Evolutionary conservation across 1,140 invertebrate species (phyloP).

Genomic region (Ericerus pela): DNA sequence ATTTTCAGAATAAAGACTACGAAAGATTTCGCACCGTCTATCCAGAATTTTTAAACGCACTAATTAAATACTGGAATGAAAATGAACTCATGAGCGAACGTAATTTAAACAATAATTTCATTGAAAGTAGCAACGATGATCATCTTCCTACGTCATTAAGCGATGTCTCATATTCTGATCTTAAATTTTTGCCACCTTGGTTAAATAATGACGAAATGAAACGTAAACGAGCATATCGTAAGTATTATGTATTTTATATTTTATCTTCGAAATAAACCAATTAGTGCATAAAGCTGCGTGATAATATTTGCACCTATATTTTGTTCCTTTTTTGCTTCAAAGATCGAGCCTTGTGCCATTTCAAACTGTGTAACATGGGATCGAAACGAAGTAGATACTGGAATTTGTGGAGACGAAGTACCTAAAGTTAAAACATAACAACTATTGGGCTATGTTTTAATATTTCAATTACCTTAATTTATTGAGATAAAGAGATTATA

Average conservation of each 20-base stretch:
- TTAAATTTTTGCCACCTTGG: not conserved
- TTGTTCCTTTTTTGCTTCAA: constrained; percentile 15
- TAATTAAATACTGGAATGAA: not conserved
- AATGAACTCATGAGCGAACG: not conserved
- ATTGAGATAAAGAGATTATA: too few species aligned
- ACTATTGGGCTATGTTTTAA: too few species aligned
- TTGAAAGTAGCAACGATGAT: too few species aligned
- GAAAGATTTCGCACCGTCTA: not conserved
- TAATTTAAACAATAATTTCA: not conserved
- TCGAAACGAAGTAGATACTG: constrained; percentile 31
- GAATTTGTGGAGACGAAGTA: constrained; percentile 13
- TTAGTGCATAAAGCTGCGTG: not conserved
- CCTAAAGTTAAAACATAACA: too few species aligned
- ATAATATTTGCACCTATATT: not conserved
- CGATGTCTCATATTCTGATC: too few species aligned
- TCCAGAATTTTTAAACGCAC: not conserved
- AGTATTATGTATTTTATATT: not conserved
- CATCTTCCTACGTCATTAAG: too few species aligned
- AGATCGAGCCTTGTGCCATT: constrained; percentile 44
- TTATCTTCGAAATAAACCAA: not conserved
- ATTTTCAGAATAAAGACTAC: constrained; percentile 1
- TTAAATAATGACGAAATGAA: not conserved
- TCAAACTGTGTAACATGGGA: constrained; percentile 48
- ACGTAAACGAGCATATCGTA: constrained; percentile 8
- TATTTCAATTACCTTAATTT: too few species aligned